Evolutionary conservation across 2,797 vertebrate species (phyloP).

Genomic region (Paratrypauchen microcephalus): DNA sequence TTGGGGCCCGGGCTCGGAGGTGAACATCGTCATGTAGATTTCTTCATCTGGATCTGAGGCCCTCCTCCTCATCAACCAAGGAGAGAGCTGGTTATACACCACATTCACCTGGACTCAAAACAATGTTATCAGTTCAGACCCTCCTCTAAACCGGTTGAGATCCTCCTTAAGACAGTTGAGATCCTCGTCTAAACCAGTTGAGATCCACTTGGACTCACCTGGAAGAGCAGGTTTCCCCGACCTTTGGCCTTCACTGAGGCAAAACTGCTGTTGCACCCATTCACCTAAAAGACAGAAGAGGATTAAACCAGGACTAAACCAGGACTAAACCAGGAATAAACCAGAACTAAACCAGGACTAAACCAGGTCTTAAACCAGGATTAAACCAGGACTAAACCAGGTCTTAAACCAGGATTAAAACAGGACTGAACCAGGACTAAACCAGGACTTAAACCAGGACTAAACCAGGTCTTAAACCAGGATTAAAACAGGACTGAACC

Average conservation of each 20-base stretch:
- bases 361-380: neutral
- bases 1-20: neutral
- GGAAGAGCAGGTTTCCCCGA: constrained; percentile 4
- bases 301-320: neutral
- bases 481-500: neutral
- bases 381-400: neutral
- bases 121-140: neutral
- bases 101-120: neutral
- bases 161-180: neutral
- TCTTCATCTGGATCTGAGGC: neutral
- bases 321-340: constrained; percentile 3
- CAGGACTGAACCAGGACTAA: neutral
- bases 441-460: neutral
- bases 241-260: neutral
- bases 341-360: neutral
- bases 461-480: neutral
- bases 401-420: neutral
- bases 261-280: neutral
- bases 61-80: neutral
- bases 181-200: neutral
- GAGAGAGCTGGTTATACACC: neutral
- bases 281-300: neutral
- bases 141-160: neutral
- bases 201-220: neutral
- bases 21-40: neutral